Percentiles rank a stretch among this genome's conserved stretches.
Evolutionary conservation across 1,140 invertebrate species (phyloP).

Genomic region (Polypedilum pembai): DNA sequence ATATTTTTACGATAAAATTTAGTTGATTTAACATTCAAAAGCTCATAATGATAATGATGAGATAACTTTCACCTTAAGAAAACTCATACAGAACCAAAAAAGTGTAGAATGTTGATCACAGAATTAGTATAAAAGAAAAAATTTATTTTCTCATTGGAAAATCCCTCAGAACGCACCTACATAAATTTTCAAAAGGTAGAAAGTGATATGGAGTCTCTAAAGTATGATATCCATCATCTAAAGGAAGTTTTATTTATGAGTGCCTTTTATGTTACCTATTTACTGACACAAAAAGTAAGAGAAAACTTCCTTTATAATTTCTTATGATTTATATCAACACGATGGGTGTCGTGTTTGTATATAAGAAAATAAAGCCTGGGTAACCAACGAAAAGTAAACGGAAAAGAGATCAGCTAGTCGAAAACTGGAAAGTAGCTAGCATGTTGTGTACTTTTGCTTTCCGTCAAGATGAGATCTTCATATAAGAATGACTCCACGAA

Average conservation of each 20-base stretch:
- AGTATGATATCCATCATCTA: neutral
- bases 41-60: no score
- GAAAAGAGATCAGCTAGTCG: neutral
- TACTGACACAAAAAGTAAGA: neutral
- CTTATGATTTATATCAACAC: constrained; percentile 13
- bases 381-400: no score
- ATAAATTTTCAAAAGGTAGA: neutral
- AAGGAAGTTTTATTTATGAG: neutral
- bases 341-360: neutral
- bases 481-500: neutral
- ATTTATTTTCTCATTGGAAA: neutral
- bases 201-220: neutral
- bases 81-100: neutral
- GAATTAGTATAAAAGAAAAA: neutral
- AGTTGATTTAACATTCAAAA: no score
- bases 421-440: neutral
- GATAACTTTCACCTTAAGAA: neutral
- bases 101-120: neutral
- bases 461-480: neutral
- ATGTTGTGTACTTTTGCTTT: neutral
- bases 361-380: neutral
- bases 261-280: constrained; percentile 5
- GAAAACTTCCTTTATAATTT: neutral
- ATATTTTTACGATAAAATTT: no score
- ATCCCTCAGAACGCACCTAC: neutral